Conservation (phyloP, 1,140 invertebrate genomes). For the Drosophila orena region DNA sequence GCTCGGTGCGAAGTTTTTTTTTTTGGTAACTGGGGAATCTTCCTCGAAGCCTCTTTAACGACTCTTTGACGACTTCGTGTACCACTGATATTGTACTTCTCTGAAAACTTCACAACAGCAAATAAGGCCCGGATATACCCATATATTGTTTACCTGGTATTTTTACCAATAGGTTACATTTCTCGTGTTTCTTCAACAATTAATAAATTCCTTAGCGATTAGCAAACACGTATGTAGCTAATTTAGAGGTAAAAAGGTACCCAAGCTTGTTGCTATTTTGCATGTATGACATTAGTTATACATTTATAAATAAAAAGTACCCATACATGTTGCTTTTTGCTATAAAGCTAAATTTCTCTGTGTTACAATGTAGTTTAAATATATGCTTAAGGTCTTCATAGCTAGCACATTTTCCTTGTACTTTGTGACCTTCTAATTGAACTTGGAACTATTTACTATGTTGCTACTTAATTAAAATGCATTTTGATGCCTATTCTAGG, state of each 20-base stretch:
- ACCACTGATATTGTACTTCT: background rate
- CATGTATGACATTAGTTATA: no score
- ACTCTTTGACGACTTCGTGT: no score
- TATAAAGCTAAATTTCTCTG: background rate
- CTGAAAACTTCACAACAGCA: background rate
- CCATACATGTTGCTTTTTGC: no score
- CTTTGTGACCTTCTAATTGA: background rate
- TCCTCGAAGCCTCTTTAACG: background rate
- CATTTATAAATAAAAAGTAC: background rate
- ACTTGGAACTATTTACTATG: background rate
- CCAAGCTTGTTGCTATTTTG: no score
- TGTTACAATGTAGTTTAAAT: background rate
- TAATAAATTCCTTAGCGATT: background rate
- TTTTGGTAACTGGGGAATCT: background rate
- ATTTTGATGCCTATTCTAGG: constrained; percentile 5
- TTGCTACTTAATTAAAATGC: background rate
- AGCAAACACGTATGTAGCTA: no score
- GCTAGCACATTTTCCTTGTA: background rate
- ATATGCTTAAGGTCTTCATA: background rate
- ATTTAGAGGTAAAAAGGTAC: background rate
- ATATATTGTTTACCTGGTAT: constrained; percentile 12
- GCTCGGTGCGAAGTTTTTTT: constrained; percentile 1
- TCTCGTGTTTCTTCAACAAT: background rate
- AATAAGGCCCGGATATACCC: constrained; percentile 2
- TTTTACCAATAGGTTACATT: background rate